Evolutionary conservation across 2,113 vertebrate genomes (phyloP), one percentile per base, ranked within the genome.

Genomic region (Oreochromis spilurus): DNA sequence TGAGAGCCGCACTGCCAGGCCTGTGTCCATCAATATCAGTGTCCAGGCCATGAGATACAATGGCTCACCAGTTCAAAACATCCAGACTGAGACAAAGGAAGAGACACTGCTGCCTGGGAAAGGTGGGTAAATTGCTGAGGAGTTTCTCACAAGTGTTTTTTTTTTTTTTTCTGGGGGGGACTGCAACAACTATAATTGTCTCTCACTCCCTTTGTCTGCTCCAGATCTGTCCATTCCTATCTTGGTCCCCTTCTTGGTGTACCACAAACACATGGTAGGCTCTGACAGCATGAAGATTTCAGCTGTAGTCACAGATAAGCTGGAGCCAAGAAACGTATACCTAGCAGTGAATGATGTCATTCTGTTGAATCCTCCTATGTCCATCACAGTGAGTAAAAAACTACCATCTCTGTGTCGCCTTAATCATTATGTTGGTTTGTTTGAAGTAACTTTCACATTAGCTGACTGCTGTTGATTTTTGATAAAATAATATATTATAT

Each of bases 191-290:
- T 58, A 58, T 58, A 58, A 58, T 58, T 16, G 24, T 57, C 55
- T 58, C 55, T 58, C 55, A 3, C 24, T 58, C 24, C 9, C 24
- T 94, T 24, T 92, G 5, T 79, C 82, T 75, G 7, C 24, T 52
- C 67, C 82, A 99, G 98, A 96, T 58, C 96, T 96, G 88, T 90
- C 83, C 1, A 87, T 98, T 40, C 95, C 94, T 1, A 43, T 98
- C 57, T 52, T 82, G 81, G 96, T 99, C 58, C 93, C 96, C 13
- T 98, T 97, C 26, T 84, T 89, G 13, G 82, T 93, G 6, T 99
- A 99, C n/a, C 94, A 94, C 10, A 84, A 86, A 19, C 89, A 90
- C 29, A 57, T 97, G 38, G 48, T 92, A 78, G 75, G 95, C 19
- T 88, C 85, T 52, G 94, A 96, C 54, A 97, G 95, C 95, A 93